Evolutionary conservation across 1,140 invertebrate genomes (phyloP), one percentile per base, ranked within the genome.

Genomic region (Camponotus pennsylvanicus): DNA sequence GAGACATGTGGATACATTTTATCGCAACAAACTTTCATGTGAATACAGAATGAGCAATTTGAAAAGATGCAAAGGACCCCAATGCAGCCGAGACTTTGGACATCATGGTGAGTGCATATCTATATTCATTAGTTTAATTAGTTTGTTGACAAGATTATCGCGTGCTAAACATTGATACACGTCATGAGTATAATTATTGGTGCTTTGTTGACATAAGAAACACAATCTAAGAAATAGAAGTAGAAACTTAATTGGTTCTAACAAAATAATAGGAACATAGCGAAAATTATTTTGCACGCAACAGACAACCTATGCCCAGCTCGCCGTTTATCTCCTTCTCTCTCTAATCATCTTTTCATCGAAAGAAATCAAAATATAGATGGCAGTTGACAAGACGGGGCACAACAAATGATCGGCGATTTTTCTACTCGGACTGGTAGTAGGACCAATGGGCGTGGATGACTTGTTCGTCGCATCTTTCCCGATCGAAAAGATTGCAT

Each of bases 371-470:
- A 1, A 27, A 8, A 15, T 34, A 27, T 1, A 34, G 27, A 52
- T 85, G 80, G 88, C 86, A 79, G 75, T 89, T 5, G 49, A 78
- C 18, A 64, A 71, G 70, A 52, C 32, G 21, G 80, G 34, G 77
- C 63, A 21, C 85, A 90, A 90, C 85, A 90, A 83, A 78, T 86
- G 79, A 75, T 75, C 78, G 79, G 21, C 40, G 8, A 64, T 76
- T 86, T 83, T 66, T 75, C 63, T 66, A 45, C 18, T 8, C 9
- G 11, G 32, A 21, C 27, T 57, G 73, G 82, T 71, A 78, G 7
- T 13, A 3, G 1, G 15, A 42, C 1, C 49, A 11, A 18, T 11
- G 1, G 3, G 21, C 15, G n/a, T 9, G 11, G 13, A 69, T 42
- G 13, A 37, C 66, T 11, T 21, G 21, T 67, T 21, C 11, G 3